Base-by-base conservation (phyloP, 2,888 invertebrate species). In the Dioctria rufipes region DNA sequence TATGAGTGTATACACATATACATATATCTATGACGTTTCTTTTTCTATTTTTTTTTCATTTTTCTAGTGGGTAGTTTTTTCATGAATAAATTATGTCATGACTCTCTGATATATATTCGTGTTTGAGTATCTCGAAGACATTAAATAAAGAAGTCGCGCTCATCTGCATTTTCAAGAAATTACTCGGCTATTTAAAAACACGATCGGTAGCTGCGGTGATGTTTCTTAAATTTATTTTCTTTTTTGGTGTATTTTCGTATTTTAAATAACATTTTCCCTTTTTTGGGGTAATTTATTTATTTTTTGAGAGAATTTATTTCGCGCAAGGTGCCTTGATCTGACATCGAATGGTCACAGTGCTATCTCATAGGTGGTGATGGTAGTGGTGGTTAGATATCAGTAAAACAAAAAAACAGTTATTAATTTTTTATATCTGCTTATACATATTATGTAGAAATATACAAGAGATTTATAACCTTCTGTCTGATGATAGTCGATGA, bases 81-180 rank as follows among this genome's bases (percentile, higher is more conserved):
- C 71, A 71, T 71, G 71, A 42, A 71, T 71, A 71, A 71, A 71
- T 71, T 71, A 71, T 71, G 71, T 71, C 71, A 71, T 71, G 71
- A 71, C 54, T 71, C 25, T 25, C 71, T 71, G 71, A 71, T 71
- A 71, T 51, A 25, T 25, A 71, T 71, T 25, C 54, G 40, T 46
- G 71, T 37, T 51, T 9, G 51, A 71, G 69, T 8, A 25, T 46
- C 37, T 37, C 40, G 71, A 46, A 46, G 46, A 6, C 39, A 37
- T 25, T 25, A 25, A 25, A 25, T 49, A 51, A 39, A 37, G 51
- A 71, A 51, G 71, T 71, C 46, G 49, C 11, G 37, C 71, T 71
- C 71, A 71, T 71, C 71, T 71, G 71, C 71, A 71, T 71, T 71
- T 71, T 71, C 51, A 54, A 39, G 51, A 71, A 71, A 71, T 71